Percentiles rank a stretch among this genome's conserved stretches.
phyloP scores from a whole-genome alignment of 2,113 vertebrate species.

The Tragelaphus strepsiceros region DNA sequence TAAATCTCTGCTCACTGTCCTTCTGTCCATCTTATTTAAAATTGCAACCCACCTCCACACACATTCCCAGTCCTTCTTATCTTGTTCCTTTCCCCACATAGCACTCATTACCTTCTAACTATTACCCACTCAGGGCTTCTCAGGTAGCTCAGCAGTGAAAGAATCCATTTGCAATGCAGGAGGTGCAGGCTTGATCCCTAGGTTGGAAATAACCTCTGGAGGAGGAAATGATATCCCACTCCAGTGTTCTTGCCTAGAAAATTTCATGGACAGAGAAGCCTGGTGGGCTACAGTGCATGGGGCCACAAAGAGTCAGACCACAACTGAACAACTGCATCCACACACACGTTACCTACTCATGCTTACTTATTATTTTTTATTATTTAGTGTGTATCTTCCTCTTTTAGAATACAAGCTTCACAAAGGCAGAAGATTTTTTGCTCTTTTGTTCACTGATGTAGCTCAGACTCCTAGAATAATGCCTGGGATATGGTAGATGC shows the following conservation, averaged over 20 bases:
- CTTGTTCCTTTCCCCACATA: not conserved
- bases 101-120: not conserved
- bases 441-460: not conserved
- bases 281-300: not conserved
- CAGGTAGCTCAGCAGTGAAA: not conserved
- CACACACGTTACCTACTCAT: not conserved
- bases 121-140: not conserved
- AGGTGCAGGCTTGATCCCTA: not conserved
- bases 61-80: not conserved
- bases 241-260: not conserved
- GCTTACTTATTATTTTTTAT: not conserved
- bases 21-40: not conserved
- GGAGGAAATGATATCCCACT: not conserved
- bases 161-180: not conserved
- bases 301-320: not conserved
- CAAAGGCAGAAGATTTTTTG: not conserved
- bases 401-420: not conserved
- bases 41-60: not conserved
- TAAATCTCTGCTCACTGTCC: not conserved
- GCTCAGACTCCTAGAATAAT: not conserved
- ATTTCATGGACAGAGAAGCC: not conserved
- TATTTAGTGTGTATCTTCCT: not conserved
- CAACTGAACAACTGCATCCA: not conserved
- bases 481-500: not conserved
- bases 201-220: not conserved